Evolutionary conservation across 2,888 invertebrate genomes (phyloP).

Genomic region (Drosophila helvetica): DNA sequence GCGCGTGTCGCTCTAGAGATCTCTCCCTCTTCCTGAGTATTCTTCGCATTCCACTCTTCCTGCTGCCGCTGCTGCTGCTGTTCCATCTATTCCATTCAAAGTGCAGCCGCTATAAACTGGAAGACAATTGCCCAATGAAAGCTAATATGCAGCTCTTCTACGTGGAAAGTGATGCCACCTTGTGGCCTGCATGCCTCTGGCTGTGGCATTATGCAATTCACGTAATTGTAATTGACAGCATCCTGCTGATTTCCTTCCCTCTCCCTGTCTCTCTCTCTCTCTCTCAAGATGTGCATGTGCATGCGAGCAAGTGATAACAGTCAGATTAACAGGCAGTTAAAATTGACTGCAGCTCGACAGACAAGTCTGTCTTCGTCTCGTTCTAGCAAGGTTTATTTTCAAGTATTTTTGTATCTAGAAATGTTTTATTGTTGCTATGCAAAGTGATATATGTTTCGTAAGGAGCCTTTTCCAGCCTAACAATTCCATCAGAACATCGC

Average conservation of each 20-base stretch:
- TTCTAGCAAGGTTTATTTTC: too few species aligned
- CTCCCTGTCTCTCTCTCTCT: slow-evolving; percentile 2
- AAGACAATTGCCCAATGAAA: slow-evolving; percentile 67
- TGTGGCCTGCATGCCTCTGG: slow-evolving; percentile 43
- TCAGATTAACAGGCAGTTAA: slow-evolving; percentile 26
- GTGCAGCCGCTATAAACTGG: slow-evolving; percentile 59
- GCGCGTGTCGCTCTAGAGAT: slow-evolving; percentile 30
- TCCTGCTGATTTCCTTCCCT: slow-evolving; percentile 55
- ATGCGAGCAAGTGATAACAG: slow-evolving; percentile 26
- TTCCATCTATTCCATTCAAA: slow-evolving; percentile 37
- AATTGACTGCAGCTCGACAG: slow-evolving; percentile 3
- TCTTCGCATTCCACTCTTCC: slow-evolving; percentile 1
- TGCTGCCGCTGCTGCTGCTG: not conserved
- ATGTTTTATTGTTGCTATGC: too few species aligned
- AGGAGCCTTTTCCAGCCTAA: too few species aligned
- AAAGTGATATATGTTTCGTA: too few species aligned
- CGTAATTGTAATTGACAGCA: slow-evolving; percentile 68
- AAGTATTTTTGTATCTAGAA: too few species aligned
- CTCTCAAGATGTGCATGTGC: not conserved
- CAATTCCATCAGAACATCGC: too few species aligned
- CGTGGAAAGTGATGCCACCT: slow-evolving; percentile 58
- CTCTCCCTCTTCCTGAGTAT: slow-evolving; percentile 7
- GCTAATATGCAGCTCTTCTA: slow-evolving; percentile 28
- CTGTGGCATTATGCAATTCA: slow-evolving; percentile 46
- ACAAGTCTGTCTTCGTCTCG: slow-evolving; percentile 14